phyloP scores from a whole-genome alignment of 2,113 vertebrate species.

The Irena cyanogastra region DNA sequence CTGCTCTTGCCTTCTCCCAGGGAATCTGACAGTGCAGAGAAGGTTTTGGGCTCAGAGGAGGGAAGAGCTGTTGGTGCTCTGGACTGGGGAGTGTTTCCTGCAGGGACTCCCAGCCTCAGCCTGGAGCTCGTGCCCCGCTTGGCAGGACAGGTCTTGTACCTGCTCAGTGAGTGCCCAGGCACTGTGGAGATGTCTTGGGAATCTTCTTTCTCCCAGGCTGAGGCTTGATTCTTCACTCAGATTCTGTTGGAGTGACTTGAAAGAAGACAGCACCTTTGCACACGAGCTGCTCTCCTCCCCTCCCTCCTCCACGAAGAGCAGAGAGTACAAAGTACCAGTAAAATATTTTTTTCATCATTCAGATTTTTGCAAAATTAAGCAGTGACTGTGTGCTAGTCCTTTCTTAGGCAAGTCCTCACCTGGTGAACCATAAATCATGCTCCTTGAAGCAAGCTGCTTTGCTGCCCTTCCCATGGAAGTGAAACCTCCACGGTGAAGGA shows the following conservation, averaged over 20 bases:
- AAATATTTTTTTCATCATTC: neutral
- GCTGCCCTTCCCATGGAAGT: neutral
- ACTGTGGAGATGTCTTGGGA: neutral
- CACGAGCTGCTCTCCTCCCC: neutral
- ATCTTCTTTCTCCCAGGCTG: neutral
- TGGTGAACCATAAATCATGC: neutral
- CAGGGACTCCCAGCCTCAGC: rapidly evolving
- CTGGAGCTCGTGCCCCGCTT: neutral
- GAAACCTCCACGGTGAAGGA: rapidly evolving
- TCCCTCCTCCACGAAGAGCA: neutral
- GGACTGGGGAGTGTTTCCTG: rapidly evolving
- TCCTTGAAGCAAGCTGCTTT: neutral
- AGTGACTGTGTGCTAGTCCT: neutral
- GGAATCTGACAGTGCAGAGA: neutral
- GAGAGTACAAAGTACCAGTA: neutral
- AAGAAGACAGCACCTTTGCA: neutral
- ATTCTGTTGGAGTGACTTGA: neutral
- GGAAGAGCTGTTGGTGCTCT: neutral
- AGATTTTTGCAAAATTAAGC: neutral
- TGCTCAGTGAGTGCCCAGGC: rapidly evolving
- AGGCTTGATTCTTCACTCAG: neutral
- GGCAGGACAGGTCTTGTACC: neutral
- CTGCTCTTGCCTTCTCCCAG: neutral
- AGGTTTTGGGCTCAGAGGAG: neutral
- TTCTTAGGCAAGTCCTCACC: neutral